Base-by-base conservation (phyloP, 2,888 invertebrate species). In the Ernsta delagoae region DNA sequence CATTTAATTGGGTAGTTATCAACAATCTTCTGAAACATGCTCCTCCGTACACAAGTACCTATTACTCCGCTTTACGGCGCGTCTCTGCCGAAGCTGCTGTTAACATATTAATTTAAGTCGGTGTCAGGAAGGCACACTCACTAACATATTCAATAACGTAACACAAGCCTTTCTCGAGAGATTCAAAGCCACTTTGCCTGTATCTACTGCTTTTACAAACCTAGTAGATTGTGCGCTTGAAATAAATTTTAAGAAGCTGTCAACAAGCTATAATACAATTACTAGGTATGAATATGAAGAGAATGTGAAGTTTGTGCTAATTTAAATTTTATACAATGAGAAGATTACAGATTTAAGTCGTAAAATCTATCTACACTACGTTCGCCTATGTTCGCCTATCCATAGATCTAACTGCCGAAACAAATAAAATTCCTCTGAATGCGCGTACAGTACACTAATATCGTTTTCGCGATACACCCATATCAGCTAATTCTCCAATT, bases 401-500 rank as follows among this genome's bases (percentile, higher is more conserved):
- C 24, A 24, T 24, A 24, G 24, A 24, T 24, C 24, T 24, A 24
- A 16, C 6, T 2, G 9, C 31, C 54, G 5, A 31, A 54, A 53
- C 53, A 53, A 53, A 54, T n/a, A 56, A 34, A 12, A 50, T 50
- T 12, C 48, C 31, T 11, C 16, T 16, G n/a, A 50, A 50, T 50
- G 48, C 24, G 24, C 24, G 24, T 24, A 6, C 41, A 16, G 48
- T 16, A 53, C 53, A 34, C 24, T 9, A 64, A n/a, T 43, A 60
- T 60, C 53, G 61, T 12, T n/a, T 45, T 8, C 53, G 56, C 60
- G 61, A 61, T 61, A 39, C 59, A 41, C 67, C 56, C 54, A 45
- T 67, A 67, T 67, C 67, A 56, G 67, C 61, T 67, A 67, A 67
- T 67, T 67, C 61, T 61, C 66, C 54, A 61, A 61, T 67, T 56